phyloP scores from a whole-genome alignment of 2,113 vertebrate genomes.

The Martes martes region DNA sequence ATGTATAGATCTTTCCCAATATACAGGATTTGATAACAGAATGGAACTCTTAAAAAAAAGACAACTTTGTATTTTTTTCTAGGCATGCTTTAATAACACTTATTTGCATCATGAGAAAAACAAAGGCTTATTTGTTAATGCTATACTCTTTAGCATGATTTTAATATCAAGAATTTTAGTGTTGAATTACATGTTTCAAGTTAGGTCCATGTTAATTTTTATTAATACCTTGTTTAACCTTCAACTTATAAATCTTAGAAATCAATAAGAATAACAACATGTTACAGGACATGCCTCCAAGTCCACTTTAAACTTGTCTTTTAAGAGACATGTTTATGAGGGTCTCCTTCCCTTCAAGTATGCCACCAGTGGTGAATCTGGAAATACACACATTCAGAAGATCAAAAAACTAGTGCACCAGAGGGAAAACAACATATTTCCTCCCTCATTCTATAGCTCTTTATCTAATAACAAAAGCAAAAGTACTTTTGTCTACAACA shows the following conservation, averaged over 20 bases:
- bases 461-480: background rate
- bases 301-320: background rate
- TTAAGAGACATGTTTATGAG: background rate
- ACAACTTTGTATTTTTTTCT: background rate
- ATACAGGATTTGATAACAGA: background rate
- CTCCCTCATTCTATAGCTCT: background rate
- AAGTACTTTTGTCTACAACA: background rate
- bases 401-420: background rate
- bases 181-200: background rate
- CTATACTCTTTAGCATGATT: background rate
- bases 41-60: background rate
- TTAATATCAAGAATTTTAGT: background rate
- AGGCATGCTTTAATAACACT: background rate
- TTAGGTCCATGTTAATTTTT: background rate
- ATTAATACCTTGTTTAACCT: background rate
- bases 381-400: background rate
- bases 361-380: background rate
- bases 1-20: background rate
- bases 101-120: background rate
- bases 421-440: background rate
- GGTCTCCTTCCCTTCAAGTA: background rate
- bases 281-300: background rate
- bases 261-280: background rate
- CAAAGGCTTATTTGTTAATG: background rate
- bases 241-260: background rate